Conservation (phyloP, 2,888 invertebrate species). For the Cephus pulcher region DNA sequence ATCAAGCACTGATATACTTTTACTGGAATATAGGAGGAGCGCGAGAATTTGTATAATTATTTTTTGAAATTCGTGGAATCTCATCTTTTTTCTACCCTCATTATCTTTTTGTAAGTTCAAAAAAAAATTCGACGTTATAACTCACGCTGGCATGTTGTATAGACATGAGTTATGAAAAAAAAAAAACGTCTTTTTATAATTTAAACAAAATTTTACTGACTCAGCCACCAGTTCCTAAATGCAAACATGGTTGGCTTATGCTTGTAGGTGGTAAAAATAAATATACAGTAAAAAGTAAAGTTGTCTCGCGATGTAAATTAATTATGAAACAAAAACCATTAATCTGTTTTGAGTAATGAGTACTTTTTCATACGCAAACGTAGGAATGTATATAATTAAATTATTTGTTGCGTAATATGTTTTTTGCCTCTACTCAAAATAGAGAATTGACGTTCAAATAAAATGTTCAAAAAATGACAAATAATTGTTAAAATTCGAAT, state of each 20-base stretch:
- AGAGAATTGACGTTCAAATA: background rate
- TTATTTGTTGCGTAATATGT: background rate
- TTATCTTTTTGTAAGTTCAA: background rate
- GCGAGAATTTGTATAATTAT: too few relatives aligned
- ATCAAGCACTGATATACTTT: background rate
- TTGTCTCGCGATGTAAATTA: too few relatives aligned
- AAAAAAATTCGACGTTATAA: background rate
- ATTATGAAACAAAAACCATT: background rate
- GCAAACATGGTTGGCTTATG: too few relatives aligned
- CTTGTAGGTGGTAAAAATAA: background rate
- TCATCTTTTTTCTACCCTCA: background rate
- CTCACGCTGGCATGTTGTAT: background rate
- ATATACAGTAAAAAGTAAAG: background rate
- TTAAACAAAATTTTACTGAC: too few relatives aligned
- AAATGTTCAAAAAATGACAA: too few relatives aligned
- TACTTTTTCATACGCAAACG: background rate
- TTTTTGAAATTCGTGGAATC: background rate
- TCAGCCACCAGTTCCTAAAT: background rate
- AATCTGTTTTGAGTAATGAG: background rate
- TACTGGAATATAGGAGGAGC: too few relatives aligned
- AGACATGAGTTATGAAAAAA: too few relatives aligned
- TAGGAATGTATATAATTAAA: conserved; percentile 27
- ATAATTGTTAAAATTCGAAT: background rate
- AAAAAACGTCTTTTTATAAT: too few relatives aligned
- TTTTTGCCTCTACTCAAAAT: background rate